These are phyloP conservation scores for Ectropis crepuscularia DNA, from an alignment of 2,888 invertebrate genomes.

Conservation along the genomic window DNA sequence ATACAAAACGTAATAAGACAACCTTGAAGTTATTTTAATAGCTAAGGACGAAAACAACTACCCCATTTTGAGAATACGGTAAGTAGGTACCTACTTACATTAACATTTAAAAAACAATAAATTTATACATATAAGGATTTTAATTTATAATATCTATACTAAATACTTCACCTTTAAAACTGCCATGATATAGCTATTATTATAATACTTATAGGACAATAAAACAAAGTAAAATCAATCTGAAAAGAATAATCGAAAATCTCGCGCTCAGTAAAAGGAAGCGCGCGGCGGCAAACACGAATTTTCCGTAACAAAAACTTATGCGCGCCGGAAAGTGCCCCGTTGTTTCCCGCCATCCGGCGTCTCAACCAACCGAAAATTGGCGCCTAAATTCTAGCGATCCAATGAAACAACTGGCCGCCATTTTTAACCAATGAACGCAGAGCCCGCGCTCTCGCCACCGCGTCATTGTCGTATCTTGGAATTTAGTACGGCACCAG, in stretches of 20 bases:
- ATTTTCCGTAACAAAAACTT: slow-evolving; percentile 77
- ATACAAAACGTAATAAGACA: too few species aligned
- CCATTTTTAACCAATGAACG: slow-evolving; percentile 79
- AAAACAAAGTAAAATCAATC: neutral
- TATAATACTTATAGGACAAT: neutral
- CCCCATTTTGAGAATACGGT: too few species aligned
- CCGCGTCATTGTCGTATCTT: slow-evolving; percentile 83
- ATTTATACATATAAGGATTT: neutral
- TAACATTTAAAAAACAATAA: neutral
- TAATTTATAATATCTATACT: too few species aligned
- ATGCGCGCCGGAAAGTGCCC: slow-evolving; percentile 76
- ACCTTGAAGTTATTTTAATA: too few species aligned
- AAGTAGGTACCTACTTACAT: too few species aligned
- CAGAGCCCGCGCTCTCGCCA: slow-evolving; percentile 81
- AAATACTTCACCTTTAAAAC: too few species aligned
- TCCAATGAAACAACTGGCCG: slow-evolving; percentile 76
- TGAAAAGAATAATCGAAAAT: slow-evolving; percentile 6
- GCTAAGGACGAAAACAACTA: too few species aligned
- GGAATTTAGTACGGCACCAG: slow-evolving; percentile 82
- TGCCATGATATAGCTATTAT: neutral
- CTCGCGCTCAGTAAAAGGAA: slow-evolving; percentile 47
- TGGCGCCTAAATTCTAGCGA: slow-evolving; percentile 74
- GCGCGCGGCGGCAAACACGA: slow-evolving; percentile 71
- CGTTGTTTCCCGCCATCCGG: slow-evolving; percentile 81
- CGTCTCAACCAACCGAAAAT: slow-evolving; percentile 82